A percentile compares a stretch with the other conserved stretches of the same genome.
These are phyloP conservation scores for Sebastes steindachneri DNA, from an alignment of 2,797 vertebrate species.

Conservation along the genomic window DNA sequence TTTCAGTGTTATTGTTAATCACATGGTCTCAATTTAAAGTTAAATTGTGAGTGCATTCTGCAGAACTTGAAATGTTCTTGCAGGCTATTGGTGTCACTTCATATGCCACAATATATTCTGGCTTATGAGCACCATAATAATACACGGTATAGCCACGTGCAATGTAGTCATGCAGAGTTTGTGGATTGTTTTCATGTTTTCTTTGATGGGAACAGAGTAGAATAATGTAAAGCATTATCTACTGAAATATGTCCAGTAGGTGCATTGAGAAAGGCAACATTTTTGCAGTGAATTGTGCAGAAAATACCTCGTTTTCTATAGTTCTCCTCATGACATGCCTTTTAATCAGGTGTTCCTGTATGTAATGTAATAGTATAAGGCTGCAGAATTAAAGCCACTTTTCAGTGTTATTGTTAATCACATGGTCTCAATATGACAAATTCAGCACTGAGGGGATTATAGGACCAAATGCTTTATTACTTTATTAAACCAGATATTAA, in stretches of 20 bases:
- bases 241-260: neutral
- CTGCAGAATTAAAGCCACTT: neutral
- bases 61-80: neutral
- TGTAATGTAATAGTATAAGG: neutral
- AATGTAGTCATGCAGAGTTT: neutral
- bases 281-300: neutral
- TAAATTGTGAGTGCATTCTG: neutral
- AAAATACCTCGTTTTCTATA: neutral
- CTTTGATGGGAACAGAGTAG: neutral
- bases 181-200: neutral
- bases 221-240: neutral
- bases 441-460: neutral
- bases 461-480: neutral
- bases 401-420: conserved; percentile 3
- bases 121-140: neutral
- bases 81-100: neutral
- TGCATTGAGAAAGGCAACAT: neutral
- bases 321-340: neutral
- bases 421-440: neutral
- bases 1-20: conserved; percentile 1
- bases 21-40: neutral
- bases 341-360: neutral
- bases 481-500: neutral
- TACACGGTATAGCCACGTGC: conserved; percentile 36
- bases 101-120: neutral